Evolutionary conservation across 2,797 vertebrate species (phyloP).

Genomic region (Graptemys geographica): DNA sequence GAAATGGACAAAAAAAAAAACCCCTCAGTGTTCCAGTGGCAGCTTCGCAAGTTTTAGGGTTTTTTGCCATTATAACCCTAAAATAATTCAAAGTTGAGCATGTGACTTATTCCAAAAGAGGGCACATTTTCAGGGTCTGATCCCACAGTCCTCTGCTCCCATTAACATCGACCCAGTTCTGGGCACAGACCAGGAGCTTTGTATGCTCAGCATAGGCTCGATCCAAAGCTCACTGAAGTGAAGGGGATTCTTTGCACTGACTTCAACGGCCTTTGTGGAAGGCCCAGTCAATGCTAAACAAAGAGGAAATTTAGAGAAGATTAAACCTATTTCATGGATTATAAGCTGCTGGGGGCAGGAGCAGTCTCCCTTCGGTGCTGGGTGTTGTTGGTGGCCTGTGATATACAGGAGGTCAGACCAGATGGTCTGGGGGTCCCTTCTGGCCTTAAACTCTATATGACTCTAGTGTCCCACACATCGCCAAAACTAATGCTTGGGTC

Average conservation of each 20-base stretch:
- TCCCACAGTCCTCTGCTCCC: neutral
- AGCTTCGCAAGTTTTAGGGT: neutral
- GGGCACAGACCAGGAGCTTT: neutral
- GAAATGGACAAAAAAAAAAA: slow-evolving; percentile 36
- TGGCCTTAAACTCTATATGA: neutral
- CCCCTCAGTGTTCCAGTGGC: neutral
- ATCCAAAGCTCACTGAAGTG: neutral
- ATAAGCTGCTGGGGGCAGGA: neutral
- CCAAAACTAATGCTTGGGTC: neutral
- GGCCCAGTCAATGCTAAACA: neutral
- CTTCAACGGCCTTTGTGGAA: neutral
- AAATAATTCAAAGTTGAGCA: slow-evolving; percentile 25
- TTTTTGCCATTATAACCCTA: neutral
- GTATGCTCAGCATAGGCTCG: neutral
- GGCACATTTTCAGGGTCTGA: slow-evolving; percentile 17
- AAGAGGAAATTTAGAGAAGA: neutral
- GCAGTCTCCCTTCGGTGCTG: neutral
- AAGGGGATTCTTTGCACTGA: neutral
- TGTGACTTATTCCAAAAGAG: neutral
- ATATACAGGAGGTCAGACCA: neutral
- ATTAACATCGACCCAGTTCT: neutral
- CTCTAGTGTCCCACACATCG: neutral
- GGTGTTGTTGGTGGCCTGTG: neutral
- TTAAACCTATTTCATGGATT: neutral
- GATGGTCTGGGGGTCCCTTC: neutral